Evolutionary conservation across 2,113 vertebrate genomes (phyloP).

Genomic region (Ceyx cyanopectus): DNA sequence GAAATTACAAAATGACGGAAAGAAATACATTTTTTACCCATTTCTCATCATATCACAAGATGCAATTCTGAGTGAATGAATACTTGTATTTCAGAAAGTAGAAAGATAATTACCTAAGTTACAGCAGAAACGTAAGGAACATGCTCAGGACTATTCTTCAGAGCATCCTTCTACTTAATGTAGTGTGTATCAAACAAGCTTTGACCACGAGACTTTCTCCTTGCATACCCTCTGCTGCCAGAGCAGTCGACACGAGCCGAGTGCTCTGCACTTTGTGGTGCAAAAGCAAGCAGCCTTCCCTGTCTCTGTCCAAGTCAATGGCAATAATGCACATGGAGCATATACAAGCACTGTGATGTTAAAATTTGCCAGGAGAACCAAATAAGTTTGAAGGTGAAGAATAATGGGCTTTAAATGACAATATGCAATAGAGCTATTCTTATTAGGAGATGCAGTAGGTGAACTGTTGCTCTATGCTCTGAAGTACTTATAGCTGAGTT

Average conservation of each 20-base stretch:
- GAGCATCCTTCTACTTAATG: background rate
- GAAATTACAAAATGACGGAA: background rate
- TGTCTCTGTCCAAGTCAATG: background rate
- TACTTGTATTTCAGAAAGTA: background rate
- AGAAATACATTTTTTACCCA: background rate
- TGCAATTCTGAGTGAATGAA: background rate
- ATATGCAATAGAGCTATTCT: background rate
- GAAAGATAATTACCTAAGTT: background rate
- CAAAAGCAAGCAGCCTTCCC: background rate
- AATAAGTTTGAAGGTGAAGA: background rate
- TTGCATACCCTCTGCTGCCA: background rate
- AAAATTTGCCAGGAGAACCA: background rate
- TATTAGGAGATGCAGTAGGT: background rate
- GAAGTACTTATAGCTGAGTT: background rate
- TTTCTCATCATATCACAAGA: background rate
- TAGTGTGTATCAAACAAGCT: background rate
- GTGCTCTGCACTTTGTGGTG: background rate
- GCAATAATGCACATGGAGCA: background rate
- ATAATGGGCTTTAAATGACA: background rate
- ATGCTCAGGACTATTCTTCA: background rate
- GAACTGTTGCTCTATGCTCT: background rate
- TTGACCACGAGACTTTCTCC: accelerated
- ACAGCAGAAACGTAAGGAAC: background rate
- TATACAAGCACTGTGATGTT: background rate
- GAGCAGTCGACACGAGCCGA: background rate